Evolutionary conservation across 2,797 vertebrate genomes (phyloP), one percentile per base, ranked within the genome.

Genomic region (Leucoraja ocellata): DNA sequence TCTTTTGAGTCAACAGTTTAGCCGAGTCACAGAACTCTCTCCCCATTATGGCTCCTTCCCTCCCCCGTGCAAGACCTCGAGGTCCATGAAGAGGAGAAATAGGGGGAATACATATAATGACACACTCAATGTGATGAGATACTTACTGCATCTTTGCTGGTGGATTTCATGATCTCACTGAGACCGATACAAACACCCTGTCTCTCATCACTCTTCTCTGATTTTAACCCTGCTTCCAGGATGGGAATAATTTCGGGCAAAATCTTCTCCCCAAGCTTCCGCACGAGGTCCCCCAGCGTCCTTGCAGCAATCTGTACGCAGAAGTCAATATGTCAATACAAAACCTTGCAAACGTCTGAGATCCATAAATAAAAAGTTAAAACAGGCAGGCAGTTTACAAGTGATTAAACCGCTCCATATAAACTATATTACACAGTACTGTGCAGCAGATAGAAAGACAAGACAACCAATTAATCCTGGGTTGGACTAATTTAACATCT

Each of bases 161-260:
- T 99, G 88, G 99, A 99, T 95, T 99, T 99, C 98, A 99, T 99
- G 94, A 99, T 99, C 96, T 99, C 99, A 0, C 99, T 99, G 94
- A 99, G 95, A 28, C 98, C 99, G 0, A 99, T 98, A 95, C 99
- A 99, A 94, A 99, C 99, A 0, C 99, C 99, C 96, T 99, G 98
- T 93, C 99, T 97, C 96, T 99, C 98, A 0, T 99, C 99, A 0
- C 99, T 99, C 96, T 99, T 99, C 93, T 98, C 98, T 0, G 99
- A 99, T 93, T 98, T 97, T 93, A 99, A 96, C 5, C 99, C 98
- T 39, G 98, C 97, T 94, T 99, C 99, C 94, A 99, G 96, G 96
- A 99, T 99, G 93, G 99, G 99, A 95, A 99, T 99, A 93, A 99
- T 99, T 96, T 99, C 99, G 0, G 99, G 99, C 36, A 99, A 98